Evolutionary conservation across 2,888 invertebrate genomes (phyloP).

Genomic region (Acrobasis suavella): DNA sequence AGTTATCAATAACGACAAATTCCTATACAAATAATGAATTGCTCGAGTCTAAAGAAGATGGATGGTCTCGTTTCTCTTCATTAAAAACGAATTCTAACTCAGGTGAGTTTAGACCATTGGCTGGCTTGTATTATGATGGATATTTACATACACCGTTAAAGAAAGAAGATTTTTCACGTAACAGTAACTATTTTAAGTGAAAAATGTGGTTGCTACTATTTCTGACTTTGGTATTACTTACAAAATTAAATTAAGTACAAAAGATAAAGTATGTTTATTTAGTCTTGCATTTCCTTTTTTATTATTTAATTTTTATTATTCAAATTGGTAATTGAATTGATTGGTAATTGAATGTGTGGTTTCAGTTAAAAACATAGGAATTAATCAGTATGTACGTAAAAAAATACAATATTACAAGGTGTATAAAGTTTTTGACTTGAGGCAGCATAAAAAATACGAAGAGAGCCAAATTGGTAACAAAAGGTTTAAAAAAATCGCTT

Average conservation of each 20-base stretch:
- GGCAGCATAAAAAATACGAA: no score
- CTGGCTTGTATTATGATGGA: conserved; percentile 75
- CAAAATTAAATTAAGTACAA: neutral
- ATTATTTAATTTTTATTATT: no score
- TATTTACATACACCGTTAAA: conserved; percentile 63
- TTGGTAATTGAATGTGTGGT: no score
- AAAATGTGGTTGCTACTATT: neutral
- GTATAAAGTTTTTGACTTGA: no score
- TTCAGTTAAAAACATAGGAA: no score
- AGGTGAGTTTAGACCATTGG: conserved; percentile 65
- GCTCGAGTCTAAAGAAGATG: conserved; percentile 48
- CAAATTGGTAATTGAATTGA: no score
- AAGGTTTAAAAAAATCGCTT: no score
- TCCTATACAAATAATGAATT: conserved; percentile 53
- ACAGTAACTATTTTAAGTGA: conserved; percentile 40
- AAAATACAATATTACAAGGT: no score
- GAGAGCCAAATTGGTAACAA: no score
- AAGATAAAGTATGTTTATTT: neutral
- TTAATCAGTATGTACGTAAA: no score
- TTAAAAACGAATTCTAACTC: conserved; percentile 41
- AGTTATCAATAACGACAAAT: conserved; percentile 66
- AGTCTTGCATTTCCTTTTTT: neutral
- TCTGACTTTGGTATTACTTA: no score
- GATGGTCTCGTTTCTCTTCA: conserved; percentile 59
- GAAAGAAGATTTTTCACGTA: conserved; percentile 53